Percentiles rank a stretch among this genome's conserved stretches.
Evolutionary conservation across 2,113 vertebrate genomes (phyloP).

Genomic region (Aplodontia rufa): DNA sequence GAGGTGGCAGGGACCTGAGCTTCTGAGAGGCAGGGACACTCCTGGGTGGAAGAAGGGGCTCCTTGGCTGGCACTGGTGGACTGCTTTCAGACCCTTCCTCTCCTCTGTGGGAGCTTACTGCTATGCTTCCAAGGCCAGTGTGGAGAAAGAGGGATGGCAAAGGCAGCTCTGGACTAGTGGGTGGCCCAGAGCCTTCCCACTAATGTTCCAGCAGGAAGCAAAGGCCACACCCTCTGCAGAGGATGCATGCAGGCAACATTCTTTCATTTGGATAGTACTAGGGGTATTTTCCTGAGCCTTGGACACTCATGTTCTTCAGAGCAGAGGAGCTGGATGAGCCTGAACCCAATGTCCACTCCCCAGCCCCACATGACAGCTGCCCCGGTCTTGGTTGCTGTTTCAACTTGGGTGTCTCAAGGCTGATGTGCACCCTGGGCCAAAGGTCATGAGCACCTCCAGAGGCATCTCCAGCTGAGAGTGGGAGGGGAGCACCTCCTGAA

Average conservation of each 20-base stretch:
- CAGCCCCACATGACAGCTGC: neutral
- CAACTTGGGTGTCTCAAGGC: neutral
- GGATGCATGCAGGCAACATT: no score
- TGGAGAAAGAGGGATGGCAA: neutral
- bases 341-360: neutral
- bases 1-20: neutral
- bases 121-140: neutral
- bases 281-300: neutral
- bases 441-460: neutral
- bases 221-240: neutral
- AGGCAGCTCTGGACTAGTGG: neutral
- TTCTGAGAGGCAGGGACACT: neutral
- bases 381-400: neutral
- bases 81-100: neutral
- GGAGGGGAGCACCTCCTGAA: neutral
- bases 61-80: neutral
- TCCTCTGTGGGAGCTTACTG: neutral
- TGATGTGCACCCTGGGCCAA: neutral
- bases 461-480: slow-evolving; percentile 42
- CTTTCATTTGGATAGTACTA: neutral
- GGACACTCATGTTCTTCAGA: neutral
- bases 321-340: neutral
- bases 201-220: neutral
- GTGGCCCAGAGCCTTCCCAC: neutral
- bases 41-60: neutral